A percentile compares a stretch with the other conserved stretches of the same genome.
phyloP scores from a whole-genome alignment of 2,888 invertebrate genomes.

The Caenorhabditis sp. region DNA sequence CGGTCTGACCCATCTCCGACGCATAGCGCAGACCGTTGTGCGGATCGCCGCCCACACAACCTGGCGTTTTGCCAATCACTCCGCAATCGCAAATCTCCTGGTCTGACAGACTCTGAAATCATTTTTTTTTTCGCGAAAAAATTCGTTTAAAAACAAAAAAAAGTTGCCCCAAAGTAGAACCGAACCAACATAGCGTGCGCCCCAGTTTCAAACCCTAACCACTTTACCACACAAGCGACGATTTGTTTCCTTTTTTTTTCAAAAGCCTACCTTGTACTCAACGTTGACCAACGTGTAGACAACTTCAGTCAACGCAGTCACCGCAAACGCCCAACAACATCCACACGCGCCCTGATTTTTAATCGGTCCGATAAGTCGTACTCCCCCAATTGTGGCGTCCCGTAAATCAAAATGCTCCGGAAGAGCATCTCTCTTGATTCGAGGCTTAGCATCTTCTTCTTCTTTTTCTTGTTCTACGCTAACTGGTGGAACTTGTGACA shows the following conservation, averaged over 20 bases:
- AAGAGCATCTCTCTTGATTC: neutral
- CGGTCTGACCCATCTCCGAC: conserved; percentile 10
- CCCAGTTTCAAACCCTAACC: no score
- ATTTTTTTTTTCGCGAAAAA: no score
- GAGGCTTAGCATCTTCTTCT: neutral
- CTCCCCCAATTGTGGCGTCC: conserved; percentile 9
- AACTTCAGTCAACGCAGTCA: conserved; percentile 17
- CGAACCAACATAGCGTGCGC: no score
- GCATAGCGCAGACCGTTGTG: conserved; percentile 14
- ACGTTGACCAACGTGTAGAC: neutral
- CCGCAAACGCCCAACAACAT: conserved; percentile 33
- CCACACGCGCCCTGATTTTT: conserved; percentile 27
- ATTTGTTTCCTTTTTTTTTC: no score
- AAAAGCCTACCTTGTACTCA: neutral
- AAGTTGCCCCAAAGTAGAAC: no score
- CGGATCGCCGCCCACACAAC: conserved; percentile 26
- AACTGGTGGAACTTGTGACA: neutral
- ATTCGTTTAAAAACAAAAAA: no score
- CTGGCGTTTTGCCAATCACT: conserved; percentile 16
- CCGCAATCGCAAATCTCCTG: conserved; percentile 33
- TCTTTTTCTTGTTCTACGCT: neutral
- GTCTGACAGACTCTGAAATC: conserved; percentile 15
- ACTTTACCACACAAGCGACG: no score
- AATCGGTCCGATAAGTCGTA: conserved; percentile 6
- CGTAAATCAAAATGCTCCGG: neutral